Evolutionary conservation across 2,888 invertebrate genomes (phyloP).

Genomic region (Rugalucina vietnamica): DNA sequence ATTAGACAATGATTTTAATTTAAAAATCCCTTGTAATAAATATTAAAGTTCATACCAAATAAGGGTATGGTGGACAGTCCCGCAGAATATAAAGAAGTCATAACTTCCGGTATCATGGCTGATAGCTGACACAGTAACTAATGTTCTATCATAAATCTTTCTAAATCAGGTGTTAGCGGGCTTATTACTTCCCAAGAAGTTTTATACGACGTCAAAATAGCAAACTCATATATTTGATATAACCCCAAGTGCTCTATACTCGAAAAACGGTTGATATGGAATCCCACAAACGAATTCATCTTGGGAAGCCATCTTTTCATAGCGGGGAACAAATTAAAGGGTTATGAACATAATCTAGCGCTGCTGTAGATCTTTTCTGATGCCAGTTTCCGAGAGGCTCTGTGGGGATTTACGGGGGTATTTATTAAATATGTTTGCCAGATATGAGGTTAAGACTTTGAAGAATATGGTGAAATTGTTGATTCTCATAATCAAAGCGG

Average conservation of each 20-base stretch:
- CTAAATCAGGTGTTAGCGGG: constrained; percentile 48
- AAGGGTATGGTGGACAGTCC: constrained; percentile 13
- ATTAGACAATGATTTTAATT: too few species aligned
- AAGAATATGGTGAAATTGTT: background rate
- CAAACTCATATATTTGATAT: constrained; percentile 61
- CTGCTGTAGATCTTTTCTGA: constrained; percentile 58
- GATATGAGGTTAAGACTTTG: background rate
- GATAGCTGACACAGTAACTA: constrained; percentile 48
- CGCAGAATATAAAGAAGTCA: constrained; percentile 62
- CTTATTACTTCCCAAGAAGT: constrained; percentile 55
- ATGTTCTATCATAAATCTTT: constrained; percentile 57
- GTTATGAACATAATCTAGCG: constrained; percentile 58
- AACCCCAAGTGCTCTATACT: constrained; percentile 52
- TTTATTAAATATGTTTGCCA: background rate
- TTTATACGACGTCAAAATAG: constrained; percentile 59
- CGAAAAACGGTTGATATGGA: constrained; percentile 37
- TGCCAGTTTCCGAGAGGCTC: background rate
- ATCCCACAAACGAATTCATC: constrained; percentile 41
- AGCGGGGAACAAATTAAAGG: constrained; percentile 54
- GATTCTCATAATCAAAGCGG: background rate
- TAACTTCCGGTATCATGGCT: constrained; percentile 61
- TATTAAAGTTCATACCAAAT: background rate
- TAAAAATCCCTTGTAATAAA: background rate
- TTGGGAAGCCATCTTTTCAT: constrained; percentile 40
- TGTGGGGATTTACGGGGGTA: background rate